Evolutionary conservation across 2,113 vertebrate species (phyloP).

Genomic region (Cyphomyrus discorhynchus): DNA sequence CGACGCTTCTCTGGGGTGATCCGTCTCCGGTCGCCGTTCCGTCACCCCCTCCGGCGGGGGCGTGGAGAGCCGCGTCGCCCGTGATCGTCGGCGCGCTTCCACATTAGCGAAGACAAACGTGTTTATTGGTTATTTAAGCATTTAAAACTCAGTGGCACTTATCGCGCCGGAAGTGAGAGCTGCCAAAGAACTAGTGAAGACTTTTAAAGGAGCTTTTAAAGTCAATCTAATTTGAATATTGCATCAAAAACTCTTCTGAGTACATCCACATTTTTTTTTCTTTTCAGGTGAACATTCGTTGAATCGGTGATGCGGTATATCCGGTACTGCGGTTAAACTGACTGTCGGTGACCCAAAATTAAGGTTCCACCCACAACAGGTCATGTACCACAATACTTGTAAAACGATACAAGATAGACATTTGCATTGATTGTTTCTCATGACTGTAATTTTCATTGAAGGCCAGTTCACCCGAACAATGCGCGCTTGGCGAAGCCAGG

Average conservation of each 20-base stretch:
- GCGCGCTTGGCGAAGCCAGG: not conserved
- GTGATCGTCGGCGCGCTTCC: not conserved
- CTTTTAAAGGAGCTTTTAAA: not conserved
- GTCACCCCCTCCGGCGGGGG: not conserved
- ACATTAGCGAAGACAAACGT: not conserved
- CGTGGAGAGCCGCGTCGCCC: not conserved
- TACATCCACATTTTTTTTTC: not conserved
- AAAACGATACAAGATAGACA: not conserved
- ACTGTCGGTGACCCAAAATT: not conserved
- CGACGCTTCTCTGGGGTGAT: slow-evolving; percentile 36
- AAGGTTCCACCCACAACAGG: not conserved
- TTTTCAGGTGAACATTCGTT: not conserved
- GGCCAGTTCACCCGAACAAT: not conserved
- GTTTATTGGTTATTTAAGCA: not conserved
- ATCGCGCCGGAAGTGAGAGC: not conserved
- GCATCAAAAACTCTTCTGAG: not conserved
- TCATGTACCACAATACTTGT: not conserved
- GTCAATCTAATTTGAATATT: slow-evolving; percentile 1
- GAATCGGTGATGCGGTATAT: not conserved
- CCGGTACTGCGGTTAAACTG: not conserved
- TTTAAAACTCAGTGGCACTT: not conserved
- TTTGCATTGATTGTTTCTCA: not conserved
- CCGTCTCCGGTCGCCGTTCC: not conserved
- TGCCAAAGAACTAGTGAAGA: not conserved
- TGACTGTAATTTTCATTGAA: not conserved